Evolutionary conservation across 2,113 vertebrate genomes (phyloP).

Genomic region (Axis porcinus): DNA sequence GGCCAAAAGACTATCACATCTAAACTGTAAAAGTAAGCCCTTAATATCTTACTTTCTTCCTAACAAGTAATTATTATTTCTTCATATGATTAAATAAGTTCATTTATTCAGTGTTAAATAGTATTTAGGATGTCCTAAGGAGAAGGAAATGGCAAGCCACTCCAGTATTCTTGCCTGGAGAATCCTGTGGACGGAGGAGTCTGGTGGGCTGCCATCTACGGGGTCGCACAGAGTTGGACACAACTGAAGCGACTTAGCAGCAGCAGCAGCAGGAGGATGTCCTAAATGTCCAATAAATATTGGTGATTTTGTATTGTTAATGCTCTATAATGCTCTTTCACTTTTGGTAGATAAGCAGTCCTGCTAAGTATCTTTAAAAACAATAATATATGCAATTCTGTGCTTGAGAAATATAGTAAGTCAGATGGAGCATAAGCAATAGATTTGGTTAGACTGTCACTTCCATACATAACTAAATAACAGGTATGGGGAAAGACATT

Average conservation of each 20-base stretch:
- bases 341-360: not conserved
- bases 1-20: too few relatives aligned
- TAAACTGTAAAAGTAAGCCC: not conserved
- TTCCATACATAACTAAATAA: not conserved
- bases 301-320: not conserved
- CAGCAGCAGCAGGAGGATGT: not conserved
- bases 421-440: not conserved
- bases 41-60: not conserved
- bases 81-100: not conserved
- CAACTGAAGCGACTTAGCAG: not conserved
- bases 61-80: not conserved
- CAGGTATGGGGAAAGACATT: not conserved
- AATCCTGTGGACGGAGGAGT: not conserved
- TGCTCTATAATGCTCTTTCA: not conserved
- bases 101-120: not conserved
- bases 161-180: not conserved
- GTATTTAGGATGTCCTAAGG: not conserved
- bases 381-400: not conserved
- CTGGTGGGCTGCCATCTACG: not conserved
- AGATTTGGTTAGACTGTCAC: not conserved
- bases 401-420: not conserved
- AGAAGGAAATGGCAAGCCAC: not conserved
- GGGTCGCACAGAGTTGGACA: not conserved
- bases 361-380: not conserved
- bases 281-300: not conserved